A percentile compares a stretch with the other conserved stretches of the same genome.
These are phyloP conservation scores for Mormoops blainvillei DNA, from an alignment of 2,113 vertebrate genomes.

Conservation along the genomic window DNA sequence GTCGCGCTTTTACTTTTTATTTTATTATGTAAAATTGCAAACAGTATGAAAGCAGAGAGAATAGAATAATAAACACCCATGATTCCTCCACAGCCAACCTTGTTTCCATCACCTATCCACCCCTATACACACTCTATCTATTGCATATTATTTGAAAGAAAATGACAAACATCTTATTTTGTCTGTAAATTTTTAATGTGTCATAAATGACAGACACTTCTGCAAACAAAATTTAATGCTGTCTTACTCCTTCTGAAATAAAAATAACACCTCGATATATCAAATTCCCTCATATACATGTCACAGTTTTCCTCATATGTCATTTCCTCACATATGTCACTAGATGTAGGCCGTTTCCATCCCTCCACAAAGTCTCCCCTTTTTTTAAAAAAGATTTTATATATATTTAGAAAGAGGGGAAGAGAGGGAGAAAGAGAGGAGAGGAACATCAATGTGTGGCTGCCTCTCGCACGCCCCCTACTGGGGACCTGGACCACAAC, in stretches of 20 bases:
- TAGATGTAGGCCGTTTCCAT: background rate
- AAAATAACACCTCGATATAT: background rate
- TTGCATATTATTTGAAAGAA: background rate
- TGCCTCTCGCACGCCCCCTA: too few relatives aligned
- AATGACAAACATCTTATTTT: background rate
- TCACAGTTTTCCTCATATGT: background rate
- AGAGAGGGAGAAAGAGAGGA: too few relatives aligned
- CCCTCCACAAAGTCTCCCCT: background rate
- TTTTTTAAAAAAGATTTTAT: too few relatives aligned
- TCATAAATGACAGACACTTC: background rate
- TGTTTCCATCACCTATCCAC: background rate
- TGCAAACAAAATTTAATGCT: background rate
- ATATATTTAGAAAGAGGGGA: too few relatives aligned
- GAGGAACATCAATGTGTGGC: too few relatives aligned
- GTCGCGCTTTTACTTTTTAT: background rate
- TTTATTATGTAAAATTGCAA: background rate
- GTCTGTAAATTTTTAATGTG: background rate
- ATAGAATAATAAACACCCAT: fast-evolving
- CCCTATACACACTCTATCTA: background rate
- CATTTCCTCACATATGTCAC: background rate
- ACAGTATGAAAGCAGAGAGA: background rate
- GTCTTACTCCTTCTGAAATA: background rate
- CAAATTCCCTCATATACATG: background rate
- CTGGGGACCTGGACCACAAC: too few relatives aligned
- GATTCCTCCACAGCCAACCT: background rate